Percentiles rank a stretch among this genome's conserved stretches.
Conservation (phyloP, 2,113 vertebrate species). For the Prionailurus bengalensis region DNA sequence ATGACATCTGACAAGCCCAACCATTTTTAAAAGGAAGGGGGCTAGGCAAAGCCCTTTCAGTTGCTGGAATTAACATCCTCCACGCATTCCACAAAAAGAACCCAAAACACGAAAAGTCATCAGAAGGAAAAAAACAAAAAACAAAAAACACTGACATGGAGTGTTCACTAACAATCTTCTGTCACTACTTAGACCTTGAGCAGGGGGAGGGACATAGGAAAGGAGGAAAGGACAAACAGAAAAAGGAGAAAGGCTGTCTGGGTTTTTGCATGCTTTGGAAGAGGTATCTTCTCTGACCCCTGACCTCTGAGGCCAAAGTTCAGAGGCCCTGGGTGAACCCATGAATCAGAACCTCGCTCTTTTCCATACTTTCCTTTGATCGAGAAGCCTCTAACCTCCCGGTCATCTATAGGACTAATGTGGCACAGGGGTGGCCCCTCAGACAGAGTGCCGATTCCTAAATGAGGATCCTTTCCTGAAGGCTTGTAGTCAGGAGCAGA, state of each 20-base stretch:
- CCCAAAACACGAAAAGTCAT: background rate
- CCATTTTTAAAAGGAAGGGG: conserved; percentile 2
- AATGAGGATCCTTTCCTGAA: background rate
- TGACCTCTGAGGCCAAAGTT: rapidly evolving
- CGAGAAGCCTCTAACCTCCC: background rate
- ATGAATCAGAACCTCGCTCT: background rate
- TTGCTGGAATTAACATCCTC: conserved; percentile 9
- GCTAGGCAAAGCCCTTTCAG: conserved; percentile 44
- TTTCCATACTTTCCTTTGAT: background rate
- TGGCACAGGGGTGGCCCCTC: too few relatives aligned
- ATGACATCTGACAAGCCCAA: conserved; percentile 37
- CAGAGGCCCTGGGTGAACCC: background rate
- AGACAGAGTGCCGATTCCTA: background rate
- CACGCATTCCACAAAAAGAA: conserved; percentile 23
- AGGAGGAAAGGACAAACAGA: background rate
- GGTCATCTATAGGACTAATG: background rate
- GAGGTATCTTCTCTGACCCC: background rate
- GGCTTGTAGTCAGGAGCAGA: background rate
- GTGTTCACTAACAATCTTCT: background rate
- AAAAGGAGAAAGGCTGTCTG: background rate
- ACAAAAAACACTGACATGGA: background rate
- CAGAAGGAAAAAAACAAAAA: background rate
- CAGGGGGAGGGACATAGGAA: background rate
- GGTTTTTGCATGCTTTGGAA: background rate
- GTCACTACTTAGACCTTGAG: background rate